Percentiles rank a stretch among this genome's conserved stretches.
phyloP scores from a whole-genome alignment of 2,888 invertebrate genomes.

The Drosophila kambysellisi region DNA sequence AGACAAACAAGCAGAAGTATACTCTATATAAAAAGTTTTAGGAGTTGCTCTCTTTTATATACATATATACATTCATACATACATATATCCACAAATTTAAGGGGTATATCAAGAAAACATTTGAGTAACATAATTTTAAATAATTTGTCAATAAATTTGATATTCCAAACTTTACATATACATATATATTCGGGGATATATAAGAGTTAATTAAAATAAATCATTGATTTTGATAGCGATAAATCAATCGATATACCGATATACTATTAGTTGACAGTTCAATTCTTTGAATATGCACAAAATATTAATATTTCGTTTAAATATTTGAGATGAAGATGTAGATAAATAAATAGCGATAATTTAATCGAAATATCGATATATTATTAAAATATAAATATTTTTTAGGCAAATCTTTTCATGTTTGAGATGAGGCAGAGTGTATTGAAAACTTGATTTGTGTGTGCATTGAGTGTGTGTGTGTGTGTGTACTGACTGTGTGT shows the following conservation, averaged over 20 bases:
- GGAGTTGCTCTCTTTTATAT: background rate
- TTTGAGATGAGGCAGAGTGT: background rate
- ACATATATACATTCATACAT: background rate
- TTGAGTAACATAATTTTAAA: no score
- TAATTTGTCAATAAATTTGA: no score
- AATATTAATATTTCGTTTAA: background rate
- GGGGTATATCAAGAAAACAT: no score
- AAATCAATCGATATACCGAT: background rate
- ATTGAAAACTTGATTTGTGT: background rate
- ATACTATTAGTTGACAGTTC: background rate
- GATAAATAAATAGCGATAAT: background rate
- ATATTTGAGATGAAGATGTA: background rate
- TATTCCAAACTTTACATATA: background rate
- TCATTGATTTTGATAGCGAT: background rate
- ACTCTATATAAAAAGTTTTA: background rate
- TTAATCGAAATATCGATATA: background rate
- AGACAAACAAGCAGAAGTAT: conserved; percentile 3
- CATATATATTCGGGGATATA: background rate
- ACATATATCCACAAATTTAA: background rate
- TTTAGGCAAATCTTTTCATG: background rate
- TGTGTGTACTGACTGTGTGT: background rate
- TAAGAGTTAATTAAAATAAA: background rate
- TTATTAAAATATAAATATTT: background rate
- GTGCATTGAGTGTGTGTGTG: conserved; percentile 1
- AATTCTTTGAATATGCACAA: background rate